Percentiles rank a stretch among this genome's conserved stretches.
Conservation (phyloP, 1,140 invertebrate species). For the Radopholus similis region DNA sequence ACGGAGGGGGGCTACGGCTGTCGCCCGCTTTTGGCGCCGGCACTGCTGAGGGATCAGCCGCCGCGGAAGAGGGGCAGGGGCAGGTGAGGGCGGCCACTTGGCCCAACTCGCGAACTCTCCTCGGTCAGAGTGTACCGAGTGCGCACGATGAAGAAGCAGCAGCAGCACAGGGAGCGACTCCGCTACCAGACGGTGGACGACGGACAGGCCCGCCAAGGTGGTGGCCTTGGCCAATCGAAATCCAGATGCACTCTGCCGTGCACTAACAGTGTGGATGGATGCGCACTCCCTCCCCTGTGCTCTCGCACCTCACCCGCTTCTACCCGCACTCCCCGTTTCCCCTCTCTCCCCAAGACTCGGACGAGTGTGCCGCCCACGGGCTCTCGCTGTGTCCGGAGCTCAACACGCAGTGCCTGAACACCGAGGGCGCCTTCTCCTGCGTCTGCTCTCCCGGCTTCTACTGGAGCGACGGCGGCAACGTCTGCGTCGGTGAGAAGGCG, state of each 20-base stretch:
- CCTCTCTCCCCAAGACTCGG: constrained; percentile 19
- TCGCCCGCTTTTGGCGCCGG: background rate
- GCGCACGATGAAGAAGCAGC: too few relatives aligned
- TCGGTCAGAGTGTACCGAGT: constrained; percentile 9
- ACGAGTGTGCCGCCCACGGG: constrained; percentile 27
- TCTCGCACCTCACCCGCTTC: background rate
- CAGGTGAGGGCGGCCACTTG: background rate
- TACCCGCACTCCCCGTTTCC: background rate
- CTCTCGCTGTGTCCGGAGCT: constrained; percentile 30
- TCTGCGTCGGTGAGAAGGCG: constrained; percentile 38
- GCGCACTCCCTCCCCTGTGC: background rate
- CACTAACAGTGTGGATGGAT: too few relatives aligned
- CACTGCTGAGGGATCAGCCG: background rate
- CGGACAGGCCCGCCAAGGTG: too few relatives aligned
- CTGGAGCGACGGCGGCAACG: constrained; percentile 30
- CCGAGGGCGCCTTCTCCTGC: constrained; percentile 34
- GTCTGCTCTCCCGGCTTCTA: constrained; percentile 38
- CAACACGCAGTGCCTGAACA: constrained; percentile 43
- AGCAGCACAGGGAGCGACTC: too few relatives aligned
- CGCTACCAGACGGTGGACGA: too few relatives aligned
- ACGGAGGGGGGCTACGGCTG: constrained; percentile 7
- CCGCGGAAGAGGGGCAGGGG: background rate
- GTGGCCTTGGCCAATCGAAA: too few relatives aligned
- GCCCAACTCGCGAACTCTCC: background rate
- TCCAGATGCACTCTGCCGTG: too few relatives aligned